These are phyloP conservation scores for Arvicanthis niloticus DNA, from an alignment of 2,113 vertebrate species.

Conservation along the genomic window DNA sequence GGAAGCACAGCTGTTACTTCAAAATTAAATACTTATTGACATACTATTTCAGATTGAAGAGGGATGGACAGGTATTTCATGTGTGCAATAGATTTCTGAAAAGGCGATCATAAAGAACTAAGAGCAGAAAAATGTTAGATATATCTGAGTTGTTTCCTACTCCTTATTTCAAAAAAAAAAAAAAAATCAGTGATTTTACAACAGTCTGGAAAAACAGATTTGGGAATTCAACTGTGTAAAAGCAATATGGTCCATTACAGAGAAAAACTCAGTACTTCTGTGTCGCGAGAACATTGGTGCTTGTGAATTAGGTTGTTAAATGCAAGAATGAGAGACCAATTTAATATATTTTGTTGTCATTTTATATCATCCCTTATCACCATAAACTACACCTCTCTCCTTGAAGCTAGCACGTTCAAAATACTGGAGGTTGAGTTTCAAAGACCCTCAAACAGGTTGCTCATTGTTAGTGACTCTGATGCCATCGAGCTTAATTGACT, in stretches of 20 bases:
- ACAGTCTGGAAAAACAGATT: constrained; percentile 69
- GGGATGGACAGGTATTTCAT: constrained; percentile 62
- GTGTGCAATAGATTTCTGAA: constrained; percentile 50
- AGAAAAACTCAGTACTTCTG: constrained; percentile 77
- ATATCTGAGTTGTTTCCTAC: constrained; percentile 71
- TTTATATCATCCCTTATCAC: constrained; percentile 35
- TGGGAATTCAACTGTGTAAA: constrained; percentile 80
- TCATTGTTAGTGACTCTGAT: not conserved
- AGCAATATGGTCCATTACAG: constrained; percentile 77
- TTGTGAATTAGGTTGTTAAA: constrained; percentile 80
- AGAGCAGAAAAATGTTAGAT: constrained; percentile 44
- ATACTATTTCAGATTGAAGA: constrained; percentile 35
- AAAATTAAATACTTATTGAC: constrained; percentile 57
- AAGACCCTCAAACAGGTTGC: not conserved
- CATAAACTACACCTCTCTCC: not conserved
- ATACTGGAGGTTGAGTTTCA: not conserved
- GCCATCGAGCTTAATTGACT: not conserved
- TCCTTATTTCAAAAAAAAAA: constrained; percentile 33
- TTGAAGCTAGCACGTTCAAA: constrained; percentile 26
- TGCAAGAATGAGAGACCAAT: constrained; percentile 59
- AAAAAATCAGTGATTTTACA: constrained; percentile 59
- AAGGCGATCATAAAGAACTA: constrained; percentile 59
- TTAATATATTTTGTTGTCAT: constrained; percentile 70
- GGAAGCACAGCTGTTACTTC: constrained; percentile 40
- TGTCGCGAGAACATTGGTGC: constrained; percentile 76